Evolutionary conservation across 2,888 invertebrate genomes (phyloP).

Genomic region (Tetanocera ferruginea): DNA sequence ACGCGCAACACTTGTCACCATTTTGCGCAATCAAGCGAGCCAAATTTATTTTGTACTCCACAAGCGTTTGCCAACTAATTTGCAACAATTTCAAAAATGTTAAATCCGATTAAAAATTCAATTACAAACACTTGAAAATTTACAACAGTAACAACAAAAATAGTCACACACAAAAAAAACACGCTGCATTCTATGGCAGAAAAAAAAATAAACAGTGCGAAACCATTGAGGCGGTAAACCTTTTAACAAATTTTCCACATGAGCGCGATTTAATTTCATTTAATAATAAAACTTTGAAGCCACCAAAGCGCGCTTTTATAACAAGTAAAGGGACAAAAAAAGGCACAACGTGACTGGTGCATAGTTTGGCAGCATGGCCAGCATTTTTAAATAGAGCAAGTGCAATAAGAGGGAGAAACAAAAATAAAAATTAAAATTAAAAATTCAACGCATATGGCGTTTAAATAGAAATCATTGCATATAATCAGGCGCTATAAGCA

Average conservation of each 20-base stretch:
- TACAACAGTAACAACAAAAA: not conserved
- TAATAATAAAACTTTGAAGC: conserved; percentile 25
- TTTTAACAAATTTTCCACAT: conserved; percentile 57
- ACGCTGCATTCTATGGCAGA: not conserved
- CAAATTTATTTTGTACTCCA: conserved; percentile 8
- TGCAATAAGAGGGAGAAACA: not conserved
- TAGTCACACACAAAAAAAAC: not conserved
- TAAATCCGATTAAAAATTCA: conserved; percentile 37
- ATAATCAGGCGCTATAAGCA: not conserved
- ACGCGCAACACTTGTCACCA: conserved; percentile 58
- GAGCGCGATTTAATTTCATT: conserved; percentile 53
- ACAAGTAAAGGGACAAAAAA: conserved; percentile 40
- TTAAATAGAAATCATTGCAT: conserved; percentile 12
- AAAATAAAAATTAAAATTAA: conserved; percentile 22
- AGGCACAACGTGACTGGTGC: conserved; percentile 25
- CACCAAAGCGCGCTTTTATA: too few relatives aligned
- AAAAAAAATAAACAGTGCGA: conserved; percentile 9
- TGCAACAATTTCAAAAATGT: conserved; percentile 30
- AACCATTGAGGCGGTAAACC: conserved; percentile 37
- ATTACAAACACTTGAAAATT: conserved; percentile 33
- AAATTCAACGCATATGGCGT: conserved; percentile 46
- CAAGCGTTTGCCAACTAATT: conserved; percentile 28
- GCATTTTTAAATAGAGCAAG: conserved; percentile 31
- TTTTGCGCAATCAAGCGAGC: conserved; percentile 50
- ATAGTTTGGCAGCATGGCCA: conserved; percentile 51